A percentile compares a stretch with the other conserved stretches of the same genome.
These are phyloP conservation scores for Sebastes alutus DNA, from an alignment of 2,797 vertebrate genomes.

Conservation along the genomic window DNA sequence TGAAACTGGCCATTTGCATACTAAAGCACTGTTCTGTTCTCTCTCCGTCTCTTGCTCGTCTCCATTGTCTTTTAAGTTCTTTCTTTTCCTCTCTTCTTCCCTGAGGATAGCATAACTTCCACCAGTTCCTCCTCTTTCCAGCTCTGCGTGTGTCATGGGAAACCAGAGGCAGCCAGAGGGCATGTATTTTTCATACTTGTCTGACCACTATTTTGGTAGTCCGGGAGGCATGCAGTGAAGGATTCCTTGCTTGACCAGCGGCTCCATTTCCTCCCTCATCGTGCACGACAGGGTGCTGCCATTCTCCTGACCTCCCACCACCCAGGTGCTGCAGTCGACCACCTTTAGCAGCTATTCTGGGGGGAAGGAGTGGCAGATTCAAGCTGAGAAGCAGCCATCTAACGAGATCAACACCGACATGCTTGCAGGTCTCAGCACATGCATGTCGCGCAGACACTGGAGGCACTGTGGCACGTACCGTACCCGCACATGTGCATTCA, in stretches of 20 bases:
- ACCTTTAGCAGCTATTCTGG: slow-evolving; percentile 27
- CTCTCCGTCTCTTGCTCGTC: neutral
- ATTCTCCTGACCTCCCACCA: slow-evolving; percentile 17
- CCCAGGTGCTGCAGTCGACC: slow-evolving; percentile 20
- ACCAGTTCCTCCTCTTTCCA: slow-evolving; percentile 1
- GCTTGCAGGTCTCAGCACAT: neutral
- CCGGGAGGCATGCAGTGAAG: slow-evolving; percentile 24
- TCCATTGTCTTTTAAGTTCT: neutral
- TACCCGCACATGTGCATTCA: neutral
- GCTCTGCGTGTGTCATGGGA: slow-evolving; percentile 22
- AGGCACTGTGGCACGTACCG: neutral
- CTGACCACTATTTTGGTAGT: slow-evolving; percentile 53
- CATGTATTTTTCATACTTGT: slow-evolving; percentile 61
- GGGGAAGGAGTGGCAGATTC: neutral
- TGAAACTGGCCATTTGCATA: slow-evolving; percentile 54
- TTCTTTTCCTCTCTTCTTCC: neutral
- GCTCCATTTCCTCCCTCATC: slow-evolving; percentile 42
- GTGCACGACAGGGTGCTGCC: slow-evolving; percentile 17
- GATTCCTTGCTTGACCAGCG: slow-evolving; percentile 55
- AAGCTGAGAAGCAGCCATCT: slow-evolving; percentile 15
- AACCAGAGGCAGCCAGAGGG: slow-evolving; percentile 29
- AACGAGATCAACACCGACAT: neutral
- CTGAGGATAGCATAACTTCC: slow-evolving; percentile 14
- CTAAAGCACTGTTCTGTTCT: slow-evolving; percentile 28
- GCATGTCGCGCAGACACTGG: neutral